phyloP scores from a whole-genome alignment of 2,888 invertebrate genomes.

The Xylota segnis region DNA sequence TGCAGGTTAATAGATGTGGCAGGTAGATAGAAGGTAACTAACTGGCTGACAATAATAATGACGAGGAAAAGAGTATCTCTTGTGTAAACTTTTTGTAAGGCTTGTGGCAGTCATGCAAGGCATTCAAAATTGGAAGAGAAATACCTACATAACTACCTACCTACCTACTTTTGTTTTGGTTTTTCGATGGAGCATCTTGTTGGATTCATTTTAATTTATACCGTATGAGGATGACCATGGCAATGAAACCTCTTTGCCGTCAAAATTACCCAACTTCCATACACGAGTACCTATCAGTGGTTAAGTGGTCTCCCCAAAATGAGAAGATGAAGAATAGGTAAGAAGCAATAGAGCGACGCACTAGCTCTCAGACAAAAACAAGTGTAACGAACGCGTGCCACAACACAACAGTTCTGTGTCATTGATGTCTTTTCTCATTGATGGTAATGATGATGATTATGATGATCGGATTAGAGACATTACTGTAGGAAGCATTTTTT shows the following conservation, averaged over 20 bases:
- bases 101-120: conserved; percentile 44
- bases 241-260: conserved; percentile 39
- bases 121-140: conserved; percentile 24
- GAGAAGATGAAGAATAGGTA: not conserved
- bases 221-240: conserved; percentile 31
- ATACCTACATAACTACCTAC: too few relatives aligned
- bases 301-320: conserved; percentile 36
- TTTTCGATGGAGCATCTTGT: conserved; percentile 16
- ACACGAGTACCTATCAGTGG: conserved; percentile 8
- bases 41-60: conserved; percentile 21
- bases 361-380: not conserved
- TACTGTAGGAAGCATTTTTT: conserved; percentile 21
- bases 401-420: conserved; percentile 41
- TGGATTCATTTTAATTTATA: conserved; percentile 5
- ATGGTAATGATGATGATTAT: conserved; percentile 40
- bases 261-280: conserved; percentile 26
- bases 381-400: conserved; percentile 57
- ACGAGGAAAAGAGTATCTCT: conserved; percentile 4
- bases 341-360: conserved; percentile 1
- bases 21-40: conserved; percentile 23
- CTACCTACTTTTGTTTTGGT: not conserved
- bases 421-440: conserved; percentile 22
- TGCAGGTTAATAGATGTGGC: conserved; percentile 38
- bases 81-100: conserved; percentile 2
- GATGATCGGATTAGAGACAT: conserved; percentile 63